Evolutionary conservation across 1,140 invertebrate species (phyloP).

Genomic region (Cecropterus lyciades): DNA sequence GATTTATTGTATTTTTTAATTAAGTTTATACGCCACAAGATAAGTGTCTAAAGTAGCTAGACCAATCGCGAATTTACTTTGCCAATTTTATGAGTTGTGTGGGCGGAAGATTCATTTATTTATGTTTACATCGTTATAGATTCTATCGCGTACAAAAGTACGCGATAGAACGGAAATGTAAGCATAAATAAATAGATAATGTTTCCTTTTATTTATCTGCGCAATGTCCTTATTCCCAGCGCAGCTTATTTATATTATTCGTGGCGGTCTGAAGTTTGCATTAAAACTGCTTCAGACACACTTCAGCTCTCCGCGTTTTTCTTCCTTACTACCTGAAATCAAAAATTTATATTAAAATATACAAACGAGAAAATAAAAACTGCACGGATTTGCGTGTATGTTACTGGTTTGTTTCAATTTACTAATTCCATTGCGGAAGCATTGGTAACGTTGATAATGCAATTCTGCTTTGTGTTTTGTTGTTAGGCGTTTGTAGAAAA

Average conservation of each 20-base stretch:
- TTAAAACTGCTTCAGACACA: neutral
- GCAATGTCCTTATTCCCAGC: neutral
- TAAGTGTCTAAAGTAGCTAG: too few species aligned
- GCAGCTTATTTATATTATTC: neutral
- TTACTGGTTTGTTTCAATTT: neutral
- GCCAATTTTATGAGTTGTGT: too few species aligned
- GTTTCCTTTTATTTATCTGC: neutral
- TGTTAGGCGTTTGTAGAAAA: conserved; percentile 23
- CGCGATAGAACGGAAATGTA: too few species aligned
- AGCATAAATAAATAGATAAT: neutral
- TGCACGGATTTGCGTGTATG: too few species aligned
- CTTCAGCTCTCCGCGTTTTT: neutral
- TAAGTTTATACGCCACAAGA: too few species aligned
- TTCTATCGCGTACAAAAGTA: too few species aligned
- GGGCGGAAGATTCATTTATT: too few species aligned
- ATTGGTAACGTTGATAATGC: conserved; percentile 19
- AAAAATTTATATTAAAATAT: conserved; percentile 3
- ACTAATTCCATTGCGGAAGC: neutral
- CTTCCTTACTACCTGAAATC: neutral
- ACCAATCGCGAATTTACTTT: too few species aligned
- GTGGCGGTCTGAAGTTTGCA: neutral
- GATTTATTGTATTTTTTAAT: too few species aligned
- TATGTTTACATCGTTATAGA: too few species aligned
- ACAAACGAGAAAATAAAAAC: neutral
- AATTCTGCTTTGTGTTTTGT: conserved; percentile 9